Conservation (phyloP, 2,888 invertebrate genomes). For the Acrobeloides nanus region DNA sequence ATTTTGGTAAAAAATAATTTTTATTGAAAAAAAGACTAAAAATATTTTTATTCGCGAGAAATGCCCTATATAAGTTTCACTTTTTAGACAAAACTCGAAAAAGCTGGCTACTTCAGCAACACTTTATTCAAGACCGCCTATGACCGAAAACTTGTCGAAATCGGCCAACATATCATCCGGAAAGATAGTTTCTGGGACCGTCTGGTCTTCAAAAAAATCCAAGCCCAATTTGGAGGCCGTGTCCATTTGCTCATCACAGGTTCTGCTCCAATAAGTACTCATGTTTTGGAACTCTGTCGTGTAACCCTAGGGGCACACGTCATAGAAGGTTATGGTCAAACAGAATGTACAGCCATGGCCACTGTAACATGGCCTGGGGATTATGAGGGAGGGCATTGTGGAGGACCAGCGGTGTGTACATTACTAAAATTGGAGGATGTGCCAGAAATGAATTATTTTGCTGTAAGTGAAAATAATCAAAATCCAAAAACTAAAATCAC, state of each 20-base stretch:
- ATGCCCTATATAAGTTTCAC: too few species aligned
- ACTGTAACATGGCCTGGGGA: slow-evolving; percentile 45
- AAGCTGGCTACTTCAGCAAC: too few species aligned
- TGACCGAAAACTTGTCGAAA: slow-evolving; percentile 18
- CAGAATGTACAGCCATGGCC: slow-evolving; percentile 45
- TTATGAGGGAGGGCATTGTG: slow-evolving; percentile 35
- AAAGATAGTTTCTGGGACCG: slow-evolving; percentile 45
- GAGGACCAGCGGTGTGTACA: slow-evolving; percentile 38
- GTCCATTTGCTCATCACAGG: slow-evolving; percentile 74
- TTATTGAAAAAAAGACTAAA: too few species aligned
- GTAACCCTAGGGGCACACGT: slow-evolving; percentile 52
- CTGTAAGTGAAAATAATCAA: slow-evolving; percentile 16
- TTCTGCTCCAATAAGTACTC: slow-evolving; percentile 72
- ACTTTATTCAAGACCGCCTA: slow-evolving; percentile 22
- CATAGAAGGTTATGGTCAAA: slow-evolving; percentile 54
- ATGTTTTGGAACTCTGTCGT: slow-evolving; percentile 59
- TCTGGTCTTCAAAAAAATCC: slow-evolving; percentile 44
- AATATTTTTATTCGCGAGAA: too few species aligned
- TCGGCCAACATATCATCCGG: slow-evolving; percentile 19
- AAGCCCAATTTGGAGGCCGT: slow-evolving; percentile 75
- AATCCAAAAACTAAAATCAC: slow-evolving; percentile 11
- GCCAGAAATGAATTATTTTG: slow-evolving; percentile 50
- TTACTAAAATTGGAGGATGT: slow-evolving; percentile 55
- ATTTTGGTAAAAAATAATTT: too few species aligned
- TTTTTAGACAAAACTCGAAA: too few species aligned